A percentile compares a stretch with the other conserved stretches of the same genome.
phyloP scores from a whole-genome alignment of 2,113 vertebrate species.

The Numenius arquata region DNA sequence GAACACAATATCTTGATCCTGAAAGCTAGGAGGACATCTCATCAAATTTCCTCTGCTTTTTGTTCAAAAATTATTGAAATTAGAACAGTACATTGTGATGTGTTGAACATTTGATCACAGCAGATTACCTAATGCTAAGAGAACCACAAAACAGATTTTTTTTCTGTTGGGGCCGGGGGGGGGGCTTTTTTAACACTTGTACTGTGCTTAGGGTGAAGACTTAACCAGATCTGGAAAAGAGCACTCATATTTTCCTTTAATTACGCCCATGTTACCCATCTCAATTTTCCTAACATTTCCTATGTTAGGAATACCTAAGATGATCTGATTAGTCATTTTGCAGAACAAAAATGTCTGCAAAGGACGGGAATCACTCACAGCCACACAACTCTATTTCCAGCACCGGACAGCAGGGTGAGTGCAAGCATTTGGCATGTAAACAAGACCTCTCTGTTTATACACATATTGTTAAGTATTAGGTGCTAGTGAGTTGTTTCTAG shows the following conservation, averaged over 20 bases:
- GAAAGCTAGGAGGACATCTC: neutral
- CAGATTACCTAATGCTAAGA: neutral
- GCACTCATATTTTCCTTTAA: neutral
- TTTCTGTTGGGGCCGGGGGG: neutral
- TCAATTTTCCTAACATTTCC: neutral
- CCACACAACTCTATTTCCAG: constrained; percentile 18
- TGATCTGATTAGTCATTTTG: neutral
- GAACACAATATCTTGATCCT: neutral
- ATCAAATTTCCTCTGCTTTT: neutral
- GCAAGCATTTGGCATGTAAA: constrained; percentile 59
- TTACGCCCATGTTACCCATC: neutral
- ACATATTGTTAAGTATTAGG: constrained; percentile 60
- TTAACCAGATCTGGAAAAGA: neutral
- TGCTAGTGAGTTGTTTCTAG: constrained; percentile 49
- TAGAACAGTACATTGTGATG: neutral
- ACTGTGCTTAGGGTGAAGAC: neutral
- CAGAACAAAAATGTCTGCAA: neutral
- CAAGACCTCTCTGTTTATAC: constrained; percentile 66
- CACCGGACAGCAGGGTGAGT: neutral
- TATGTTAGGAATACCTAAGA: neutral
- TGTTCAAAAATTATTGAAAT: neutral
- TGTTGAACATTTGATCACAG: neutral
- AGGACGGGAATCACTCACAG: neutral
- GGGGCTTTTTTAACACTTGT: neutral
- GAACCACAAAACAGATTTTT: neutral